phyloP scores from a whole-genome alignment of 2,113 vertebrate genomes.

The Hippocampus guttulatus region DNA sequence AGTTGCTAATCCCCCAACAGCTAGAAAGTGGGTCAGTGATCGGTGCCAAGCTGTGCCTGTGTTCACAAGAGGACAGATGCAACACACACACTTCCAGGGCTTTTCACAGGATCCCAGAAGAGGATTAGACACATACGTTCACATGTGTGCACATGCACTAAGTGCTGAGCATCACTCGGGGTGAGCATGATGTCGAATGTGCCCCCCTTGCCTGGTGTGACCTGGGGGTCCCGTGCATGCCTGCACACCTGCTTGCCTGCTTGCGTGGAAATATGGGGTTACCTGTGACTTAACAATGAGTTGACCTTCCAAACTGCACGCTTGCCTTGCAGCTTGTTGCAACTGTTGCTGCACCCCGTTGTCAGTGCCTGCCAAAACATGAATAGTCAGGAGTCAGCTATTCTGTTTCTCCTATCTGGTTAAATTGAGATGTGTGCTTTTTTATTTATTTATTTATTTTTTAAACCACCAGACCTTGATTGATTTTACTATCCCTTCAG shows the following conservation, averaged over 20 bases:
- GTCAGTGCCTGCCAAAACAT: slow-evolving; percentile 11
- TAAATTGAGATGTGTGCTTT: slow-evolving; percentile 39
- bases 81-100: slow-evolving; percentile 19
- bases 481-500: background rate
- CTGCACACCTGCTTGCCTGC: slow-evolving; percentile 48
- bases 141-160: background rate
- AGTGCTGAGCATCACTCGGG: background rate
- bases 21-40: slow-evolving; percentile 56
- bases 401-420: background rate
- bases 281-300: background rate
- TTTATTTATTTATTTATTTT: slow-evolving; percentile 7
- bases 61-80: slow-evolving; percentile 36
- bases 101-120: slow-evolving; percentile 33
- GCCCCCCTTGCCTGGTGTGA: slow-evolving; percentile 13
- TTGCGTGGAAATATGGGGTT: background rate
- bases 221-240: slow-evolving; percentile 49
- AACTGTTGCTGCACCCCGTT: slow-evolving; percentile 10
- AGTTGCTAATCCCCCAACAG: slow-evolving; percentile 49
- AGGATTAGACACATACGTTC: slow-evolving; percentile 11
- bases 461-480: background rate
- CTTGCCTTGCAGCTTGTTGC: slow-evolving; percentile 30
- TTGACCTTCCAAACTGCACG: slow-evolving; percentile 29
- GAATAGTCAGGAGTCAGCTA: background rate
- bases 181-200: slow-evolving; percentile 35
- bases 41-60: slow-evolving; percentile 39